Base-by-base conservation (phyloP, 2,888 invertebrate species). In the Anaspis maculata region DNA sequence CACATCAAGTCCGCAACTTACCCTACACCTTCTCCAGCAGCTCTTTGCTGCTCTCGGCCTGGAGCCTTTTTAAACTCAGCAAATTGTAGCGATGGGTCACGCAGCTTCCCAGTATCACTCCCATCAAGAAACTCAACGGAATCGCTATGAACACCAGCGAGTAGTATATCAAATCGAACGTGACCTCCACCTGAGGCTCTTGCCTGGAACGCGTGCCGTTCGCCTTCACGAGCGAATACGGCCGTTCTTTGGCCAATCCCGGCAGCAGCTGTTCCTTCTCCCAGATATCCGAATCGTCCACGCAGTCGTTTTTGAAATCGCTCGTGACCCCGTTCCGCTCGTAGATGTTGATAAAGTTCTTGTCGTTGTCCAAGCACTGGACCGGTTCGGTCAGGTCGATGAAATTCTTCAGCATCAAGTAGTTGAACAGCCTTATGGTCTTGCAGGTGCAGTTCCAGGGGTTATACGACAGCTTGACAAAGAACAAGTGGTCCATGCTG, bases 381-480 rank as follows among this genome's bases (percentile, higher is more conserved):
- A 51, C 48, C 2, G 48, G 45, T 11, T 51, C 51, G 2, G 46
- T 40, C 3, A 45, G 27, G 31, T 52, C 49, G 6, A 52, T 45
- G 7, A 50, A 45, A n/a, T 43, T 44, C 10, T 35, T 46, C n/a
- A 38, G 32, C 1, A 42, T 37, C n/a, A 62, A 38, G 30, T 41
- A 51, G 11, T 53, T 38, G 29, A 61, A 59, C 3, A 57, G 36
- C 35, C 52, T 37, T 12, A 58, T 40, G 3, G 56, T 59, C 14
- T 54, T 41, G 30, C 61, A 61, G 15, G 43, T 47, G 27, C 62
- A 62, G 12, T 45, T 42, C 59, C 59, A 61, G 2, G 52, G 41
- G 36, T 61, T 62, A 25, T 46, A 52, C 5, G 49, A 43, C n/a
- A 62, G 26, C 13, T 51, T 48, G 0, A 62, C 35, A n/a, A 45